phyloP scores from a whole-genome alignment of 2,888 invertebrate genomes.

The Microctonus aethiopoides region DNA sequence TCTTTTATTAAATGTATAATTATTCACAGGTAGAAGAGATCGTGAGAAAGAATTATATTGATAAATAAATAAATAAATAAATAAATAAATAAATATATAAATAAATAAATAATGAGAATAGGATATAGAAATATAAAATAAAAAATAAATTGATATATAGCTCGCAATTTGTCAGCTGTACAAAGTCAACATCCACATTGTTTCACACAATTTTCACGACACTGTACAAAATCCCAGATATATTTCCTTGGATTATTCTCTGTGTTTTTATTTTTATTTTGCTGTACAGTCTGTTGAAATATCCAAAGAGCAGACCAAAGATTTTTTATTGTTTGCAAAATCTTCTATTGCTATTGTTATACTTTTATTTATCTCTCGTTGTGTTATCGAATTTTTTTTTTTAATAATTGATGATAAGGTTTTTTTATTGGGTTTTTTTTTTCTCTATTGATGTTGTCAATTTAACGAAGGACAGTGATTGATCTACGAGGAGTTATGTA shows the following conservation, averaged over 20 bases:
- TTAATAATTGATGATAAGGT: background rate
- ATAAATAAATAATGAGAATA: background rate
- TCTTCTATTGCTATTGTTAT: background rate
- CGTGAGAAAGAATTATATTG: too few species aligned
- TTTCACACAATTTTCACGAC: conserved; percentile 28
- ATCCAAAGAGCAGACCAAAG: conserved; percentile 30
- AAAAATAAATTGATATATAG: background rate
- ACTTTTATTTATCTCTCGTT: background rate
- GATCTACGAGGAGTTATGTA: background rate
- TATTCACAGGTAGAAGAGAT: background rate
- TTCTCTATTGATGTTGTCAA: too few species aligned
- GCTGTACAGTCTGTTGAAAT: conserved; percentile 18
- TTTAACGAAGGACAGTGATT: background rate
- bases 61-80: background rate
- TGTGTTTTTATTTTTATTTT: background rate
- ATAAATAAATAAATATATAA: background rate
- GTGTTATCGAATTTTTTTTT: background rate
- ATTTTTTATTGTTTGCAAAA: conserved; percentile 24
- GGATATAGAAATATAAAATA: background rate
- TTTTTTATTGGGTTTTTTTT: background rate
- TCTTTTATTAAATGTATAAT: background rate
- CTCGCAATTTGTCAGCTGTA: conserved; percentile 40
- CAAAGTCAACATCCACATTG: conserved; percentile 38
- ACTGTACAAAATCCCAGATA: conserved; percentile 21
- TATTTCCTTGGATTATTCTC: conserved; percentile 16